Evolutionary conservation across 37 sponge, comb jelly and placozoan genomes (phyloP), one percentile per base, ranked within the genome.

Genomic region (Petrosia ficiformis): DNA sequence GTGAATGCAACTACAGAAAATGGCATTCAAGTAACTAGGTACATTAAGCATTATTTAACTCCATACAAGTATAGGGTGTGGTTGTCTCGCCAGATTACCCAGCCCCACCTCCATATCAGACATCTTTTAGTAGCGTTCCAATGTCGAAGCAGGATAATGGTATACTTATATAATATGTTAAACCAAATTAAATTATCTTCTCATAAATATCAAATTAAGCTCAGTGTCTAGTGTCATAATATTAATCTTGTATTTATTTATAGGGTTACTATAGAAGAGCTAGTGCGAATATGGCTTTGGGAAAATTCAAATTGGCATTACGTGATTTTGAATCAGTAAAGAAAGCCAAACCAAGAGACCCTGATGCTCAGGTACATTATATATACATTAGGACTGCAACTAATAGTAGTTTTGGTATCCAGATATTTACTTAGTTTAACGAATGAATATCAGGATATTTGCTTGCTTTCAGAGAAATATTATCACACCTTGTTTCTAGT

Each of bases 191-290:
- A n/a, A n/a, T n/a, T n/a, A n/a, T n/a, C n/a, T n/a, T n/a, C n/a
- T n/a, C n/a, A n/a, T n/a, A n/a, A n/a, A n/a, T n/a, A n/a, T n/a
- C n/a, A n/a, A n/a, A n/a, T n/a, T n/a, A n/a, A n/a, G n/a, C n/a
- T n/a, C n/a, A n/a, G n/a, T n/a, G n/a, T n/a, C n/a, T 48, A 48
- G 10, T 19, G 54, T 19, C 54, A 19, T 16, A 10, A 48, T 16
- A 48, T 48, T 19, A 16, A 48, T 28, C 11, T 10, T 68, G 31
- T 66, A 28, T 2, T 28, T 52, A 3, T 1, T 10, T 74, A 1
- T 63, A 96, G 90, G 99, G 93, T 0, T 98, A 95, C 84, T 98
- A 98, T 71, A 57, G 99, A 44, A 74, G 95, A 68, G 99, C 99
- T 52, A 87, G 89, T 84, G 89, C 98, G 14, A 92, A 97, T 71